Conservation (phyloP, 1,140 invertebrate species). For the Frieseomelitta varia region DNA sequence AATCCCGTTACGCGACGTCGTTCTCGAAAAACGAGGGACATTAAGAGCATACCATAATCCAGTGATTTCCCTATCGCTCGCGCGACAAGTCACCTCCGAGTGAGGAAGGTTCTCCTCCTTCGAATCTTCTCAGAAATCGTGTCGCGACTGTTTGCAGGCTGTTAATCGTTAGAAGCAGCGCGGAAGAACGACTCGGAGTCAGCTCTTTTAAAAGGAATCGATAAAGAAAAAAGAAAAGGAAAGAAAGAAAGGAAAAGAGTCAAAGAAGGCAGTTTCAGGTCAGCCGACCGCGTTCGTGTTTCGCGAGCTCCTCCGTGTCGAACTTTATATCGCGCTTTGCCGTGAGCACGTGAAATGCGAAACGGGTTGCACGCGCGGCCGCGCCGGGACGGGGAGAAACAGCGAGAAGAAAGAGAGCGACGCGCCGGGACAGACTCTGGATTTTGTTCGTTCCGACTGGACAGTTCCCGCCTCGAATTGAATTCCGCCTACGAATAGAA, state of each 20-base stretch:
- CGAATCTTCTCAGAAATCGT: too few relatives aligned
- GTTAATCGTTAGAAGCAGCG: neutral
- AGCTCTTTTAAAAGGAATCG: neutral
- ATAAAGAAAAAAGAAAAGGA: neutral
- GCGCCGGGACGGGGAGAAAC: neutral
- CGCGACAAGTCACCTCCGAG: neutral
- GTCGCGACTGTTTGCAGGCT: neutral
- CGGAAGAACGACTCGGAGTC: neutral
- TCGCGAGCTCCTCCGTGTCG: neutral
- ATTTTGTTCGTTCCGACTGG: constrained; percentile 58
- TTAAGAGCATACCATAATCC: neutral
- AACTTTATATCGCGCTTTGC: neutral
- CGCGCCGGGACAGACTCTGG: constrained; percentile 51
- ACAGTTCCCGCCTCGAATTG: constrained; percentile 64
- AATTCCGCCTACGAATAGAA: constrained; percentile 69
- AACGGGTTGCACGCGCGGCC: constrained; percentile 21
- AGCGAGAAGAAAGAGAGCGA: neutral
- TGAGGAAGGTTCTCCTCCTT: too few relatives aligned
- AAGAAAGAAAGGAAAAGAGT: too few relatives aligned
- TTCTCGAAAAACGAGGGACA: neutral
- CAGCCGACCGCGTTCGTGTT: too few relatives aligned
- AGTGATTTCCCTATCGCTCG: neutral
- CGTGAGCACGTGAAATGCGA: constrained; percentile 15
- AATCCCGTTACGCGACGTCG: neutral
- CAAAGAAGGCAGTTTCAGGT: too few relatives aligned